phyloP scores from a whole-genome alignment of 30 jellyfish, hydroid and myxozoan species.

The Chironex yamaguchii region DNA sequence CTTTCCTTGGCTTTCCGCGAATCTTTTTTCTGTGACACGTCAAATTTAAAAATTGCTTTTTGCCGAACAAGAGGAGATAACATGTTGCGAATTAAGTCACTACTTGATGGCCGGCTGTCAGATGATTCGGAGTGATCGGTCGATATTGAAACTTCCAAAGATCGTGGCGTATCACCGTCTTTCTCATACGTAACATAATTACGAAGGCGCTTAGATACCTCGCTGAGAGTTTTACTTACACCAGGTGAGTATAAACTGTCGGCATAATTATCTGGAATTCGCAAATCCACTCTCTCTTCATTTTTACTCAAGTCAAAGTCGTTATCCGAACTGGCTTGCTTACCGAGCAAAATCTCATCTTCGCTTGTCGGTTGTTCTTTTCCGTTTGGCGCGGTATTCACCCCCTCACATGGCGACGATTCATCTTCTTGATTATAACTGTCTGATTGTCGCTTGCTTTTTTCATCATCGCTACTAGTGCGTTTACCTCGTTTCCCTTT shows the following conservation, averaged over 20 bases:
- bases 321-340: slow-evolving; percentile 16
- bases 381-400: slow-evolving; percentile 26
- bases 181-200: neutral
- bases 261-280: neutral
- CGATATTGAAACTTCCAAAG: neutral
- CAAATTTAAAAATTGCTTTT: slow-evolving; percentile 23
- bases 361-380: slow-evolving; percentile 21
- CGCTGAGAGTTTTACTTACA: slow-evolving; percentile 71
- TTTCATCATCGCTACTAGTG: neutral
- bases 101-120: neutral
- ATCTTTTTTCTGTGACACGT: neutral
- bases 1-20: neutral
- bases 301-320: neutral
- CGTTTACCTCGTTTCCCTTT: neutral
- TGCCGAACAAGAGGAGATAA: slow-evolving; percentile 79
- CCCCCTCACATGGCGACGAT: slow-evolving; percentile 51
- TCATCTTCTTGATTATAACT: slow-evolving; percentile 55
- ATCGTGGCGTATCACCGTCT: neutral
- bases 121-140: neutral
- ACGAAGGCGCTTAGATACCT: slow-evolving; percentile 74
- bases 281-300: neutral
- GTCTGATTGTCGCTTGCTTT: slow-evolving; percentile 10
- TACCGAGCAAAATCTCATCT: slow-evolving; percentile 38
- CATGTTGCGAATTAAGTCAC: neutral
- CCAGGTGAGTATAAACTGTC: slow-evolving; percentile 68